phyloP scores from a whole-genome alignment of 2,797 vertebrate genomes.

The Myripristis jacobus region DNA sequence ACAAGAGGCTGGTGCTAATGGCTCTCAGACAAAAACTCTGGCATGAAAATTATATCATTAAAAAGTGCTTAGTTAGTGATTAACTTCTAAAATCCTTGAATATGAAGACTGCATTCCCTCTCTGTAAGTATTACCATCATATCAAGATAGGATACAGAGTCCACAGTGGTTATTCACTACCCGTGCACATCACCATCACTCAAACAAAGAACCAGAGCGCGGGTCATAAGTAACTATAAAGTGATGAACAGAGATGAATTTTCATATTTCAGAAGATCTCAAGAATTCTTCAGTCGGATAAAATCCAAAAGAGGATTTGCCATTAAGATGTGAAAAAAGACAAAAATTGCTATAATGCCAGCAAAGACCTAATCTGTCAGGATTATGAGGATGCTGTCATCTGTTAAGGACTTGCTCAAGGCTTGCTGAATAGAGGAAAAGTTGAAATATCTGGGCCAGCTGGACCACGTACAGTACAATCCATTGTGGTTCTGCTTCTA shows the following conservation, averaged over 20 bases:
- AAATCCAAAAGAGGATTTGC: conserved; percentile 43
- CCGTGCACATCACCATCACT: conserved; percentile 22
- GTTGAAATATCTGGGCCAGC: conserved; percentile 29
- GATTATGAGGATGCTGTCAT: conserved; percentile 49
- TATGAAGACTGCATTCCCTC: conserved; percentile 7
- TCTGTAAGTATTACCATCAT: conserved; percentile 11
- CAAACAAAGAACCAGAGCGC: conserved; percentile 10
- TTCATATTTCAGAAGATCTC: conserved; percentile 12
- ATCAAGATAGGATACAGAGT: conserved; percentile 1
- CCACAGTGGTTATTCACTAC: background rate
- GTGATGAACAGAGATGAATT: background rate
- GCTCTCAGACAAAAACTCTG: conserved; percentile 35
- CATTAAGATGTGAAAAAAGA: conserved; percentile 38
- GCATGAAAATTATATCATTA: conserved; percentile 20
- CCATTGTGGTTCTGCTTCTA: background rate
- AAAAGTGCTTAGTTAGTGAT: conserved; percentile 30
- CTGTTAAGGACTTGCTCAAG: conserved; percentile 20
- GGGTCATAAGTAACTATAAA: background rate
- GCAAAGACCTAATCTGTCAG: conserved; percentile 39
- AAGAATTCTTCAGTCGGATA: conserved; percentile 42
- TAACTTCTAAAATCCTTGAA: conserved; percentile 19
- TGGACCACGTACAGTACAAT: conserved; percentile 20
- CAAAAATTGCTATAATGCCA: conserved; percentile 33
- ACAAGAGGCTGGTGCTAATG: conserved; percentile 10
- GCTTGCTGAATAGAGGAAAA: conserved; percentile 16